Percentiles rank a stretch among this genome's conserved stretches.
These are phyloP conservation scores for Brachycybe producta DNA, from an alignment of 2,888 invertebrate genomes.

Conservation along the genomic window DNA sequence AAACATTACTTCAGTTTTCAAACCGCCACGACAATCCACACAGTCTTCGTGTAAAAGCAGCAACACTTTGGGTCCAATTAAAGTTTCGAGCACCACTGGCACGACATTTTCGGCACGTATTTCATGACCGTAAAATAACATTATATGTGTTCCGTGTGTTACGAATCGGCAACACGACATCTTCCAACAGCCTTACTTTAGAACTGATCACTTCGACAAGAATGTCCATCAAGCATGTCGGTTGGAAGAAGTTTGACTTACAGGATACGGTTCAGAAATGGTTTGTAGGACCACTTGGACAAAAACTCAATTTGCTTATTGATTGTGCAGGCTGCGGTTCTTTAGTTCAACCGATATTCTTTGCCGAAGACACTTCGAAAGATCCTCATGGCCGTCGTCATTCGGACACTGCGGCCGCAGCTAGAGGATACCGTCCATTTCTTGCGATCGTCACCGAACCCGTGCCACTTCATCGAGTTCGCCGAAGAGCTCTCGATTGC, in stretches of 20 bases:
- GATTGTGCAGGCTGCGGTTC: conserved; percentile 34
- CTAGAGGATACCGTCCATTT: conserved; percentile 53
- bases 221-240: conserved; percentile 51
- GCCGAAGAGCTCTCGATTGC: conserved; percentile 73
- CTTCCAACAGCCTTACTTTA: conserved; percentile 28
- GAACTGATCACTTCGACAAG: conserved; percentile 44
- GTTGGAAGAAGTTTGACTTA: conserved; percentile 78
- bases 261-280: conserved; percentile 62
- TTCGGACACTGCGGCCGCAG: conserved; percentile 12
- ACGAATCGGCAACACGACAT: conserved; percentile 20
- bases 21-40: conserved; percentile 46
- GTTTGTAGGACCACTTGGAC: conserved; percentile 35
- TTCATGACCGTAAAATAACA: conserved; percentile 42
- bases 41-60: conserved; percentile 59
- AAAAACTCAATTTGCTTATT: conserved; percentile 61
- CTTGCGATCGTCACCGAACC: conserved; percentile 66
- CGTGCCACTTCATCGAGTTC: conserved; percentile 47
- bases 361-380: conserved; percentile 29
- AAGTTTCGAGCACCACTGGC: conserved; percentile 38
- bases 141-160: conserved; percentile 54
- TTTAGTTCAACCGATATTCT: conserved; percentile 27
- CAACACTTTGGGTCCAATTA: conserved; percentile 62
- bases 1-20: conserved; percentile 71
- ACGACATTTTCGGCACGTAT: conserved; percentile 27
- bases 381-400: conserved; percentile 37